Percentiles rank a stretch among this genome's conserved stretches.
Conservation (phyloP, 2,888 invertebrate genomes). For the Netelia virgata region DNA sequence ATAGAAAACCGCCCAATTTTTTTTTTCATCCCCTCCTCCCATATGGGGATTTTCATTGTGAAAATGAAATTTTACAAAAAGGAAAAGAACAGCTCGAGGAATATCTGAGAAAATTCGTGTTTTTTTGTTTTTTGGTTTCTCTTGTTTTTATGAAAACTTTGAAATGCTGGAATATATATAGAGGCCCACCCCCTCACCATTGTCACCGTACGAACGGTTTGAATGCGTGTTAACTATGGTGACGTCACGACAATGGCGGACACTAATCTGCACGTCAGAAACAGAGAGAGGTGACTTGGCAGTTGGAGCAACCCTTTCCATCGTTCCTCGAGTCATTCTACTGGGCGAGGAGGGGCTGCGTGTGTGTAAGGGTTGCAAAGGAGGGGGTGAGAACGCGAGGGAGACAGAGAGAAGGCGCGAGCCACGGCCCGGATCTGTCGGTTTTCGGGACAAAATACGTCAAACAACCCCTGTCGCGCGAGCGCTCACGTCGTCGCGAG, state of each 20-base stretch:
- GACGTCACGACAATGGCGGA: slow-evolving; percentile 85
- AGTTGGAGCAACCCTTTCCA: slow-evolving; percentile 72
- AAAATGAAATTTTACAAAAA: not conserved
- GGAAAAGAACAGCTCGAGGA: not conserved
- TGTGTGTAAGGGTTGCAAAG: slow-evolving; percentile 76
- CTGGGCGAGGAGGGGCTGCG: slow-evolving; percentile 51
- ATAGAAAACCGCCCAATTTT: not conserved
- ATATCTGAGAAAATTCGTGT: slow-evolving; percentile 6
- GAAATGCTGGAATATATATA: slow-evolving; percentile 9
- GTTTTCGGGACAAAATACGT: slow-evolving; percentile 84
- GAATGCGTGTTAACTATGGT: slow-evolving; percentile 84
- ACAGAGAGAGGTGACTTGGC: slow-evolving; percentile 73
- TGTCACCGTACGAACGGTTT: slow-evolving; percentile 70
- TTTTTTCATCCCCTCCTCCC: not conserved
- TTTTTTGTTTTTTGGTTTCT: not conserved
- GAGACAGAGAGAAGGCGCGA: slow-evolving; percentile 72
- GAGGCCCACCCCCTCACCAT: slow-evolving; percentile 41
- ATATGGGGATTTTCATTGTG: slow-evolving; percentile 52
- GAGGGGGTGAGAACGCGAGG: slow-evolving; percentile 74
- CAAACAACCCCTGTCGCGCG: slow-evolving; percentile 78
- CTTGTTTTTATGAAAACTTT: no score
- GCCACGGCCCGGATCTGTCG: slow-evolving; percentile 82
- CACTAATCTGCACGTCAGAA: slow-evolving; percentile 85
- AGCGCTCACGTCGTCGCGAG: slow-evolving; percentile 65
- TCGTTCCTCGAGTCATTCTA: slow-evolving; percentile 67